Evolutionary conservation across 2,797 vertebrate species (phyloP).

Genomic region (Cyprinella venusta): DNA sequence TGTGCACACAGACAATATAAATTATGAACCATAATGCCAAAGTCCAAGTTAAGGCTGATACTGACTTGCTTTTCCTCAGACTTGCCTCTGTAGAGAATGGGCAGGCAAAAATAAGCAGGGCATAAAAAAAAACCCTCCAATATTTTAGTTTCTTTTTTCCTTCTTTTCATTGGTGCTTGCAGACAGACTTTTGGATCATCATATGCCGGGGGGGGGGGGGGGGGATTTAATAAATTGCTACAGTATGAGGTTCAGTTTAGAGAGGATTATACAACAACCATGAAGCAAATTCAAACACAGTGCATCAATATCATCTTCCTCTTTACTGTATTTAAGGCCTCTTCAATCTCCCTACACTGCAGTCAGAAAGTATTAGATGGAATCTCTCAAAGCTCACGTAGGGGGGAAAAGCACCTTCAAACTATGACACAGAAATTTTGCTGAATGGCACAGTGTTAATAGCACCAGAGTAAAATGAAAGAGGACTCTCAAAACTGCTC

Average conservation of each 20-base stretch:
- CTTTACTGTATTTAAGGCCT: conserved; percentile 31
- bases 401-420: conserved; percentile 26
- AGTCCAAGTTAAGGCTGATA: conserved; percentile 85
- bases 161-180: conserved; percentile 52
- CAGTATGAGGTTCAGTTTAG: conserved; percentile 53
- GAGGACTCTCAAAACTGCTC: conserved; percentile 88
- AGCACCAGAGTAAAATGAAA: conserved; percentile 69
- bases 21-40: conserved; percentile 94
- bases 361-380: conserved; percentile 65
- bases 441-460: conserved; percentile 42
- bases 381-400: conserved; percentile 60
- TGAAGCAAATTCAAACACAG: conserved; percentile 52
- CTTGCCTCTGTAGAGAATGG: conserved; percentile 61
- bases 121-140: conserved; percentile 20
- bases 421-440: conserved; percentile 61
- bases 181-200: conserved; percentile 59
- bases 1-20: conserved; percentile 87
- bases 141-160: conserved; percentile 43
- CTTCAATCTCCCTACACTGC: conserved; percentile 10
- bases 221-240: conserved; percentile 61
- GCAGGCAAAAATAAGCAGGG: conserved; percentile 13
- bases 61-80: background rate
- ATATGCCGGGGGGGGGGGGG: too few relatives aligned
- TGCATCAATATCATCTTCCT: conserved; percentile 18
- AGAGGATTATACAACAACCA: conserved; percentile 26